phyloP scores from a whole-genome alignment of 2,797 vertebrate genomes.

The Onychomys arenicola region DNA sequence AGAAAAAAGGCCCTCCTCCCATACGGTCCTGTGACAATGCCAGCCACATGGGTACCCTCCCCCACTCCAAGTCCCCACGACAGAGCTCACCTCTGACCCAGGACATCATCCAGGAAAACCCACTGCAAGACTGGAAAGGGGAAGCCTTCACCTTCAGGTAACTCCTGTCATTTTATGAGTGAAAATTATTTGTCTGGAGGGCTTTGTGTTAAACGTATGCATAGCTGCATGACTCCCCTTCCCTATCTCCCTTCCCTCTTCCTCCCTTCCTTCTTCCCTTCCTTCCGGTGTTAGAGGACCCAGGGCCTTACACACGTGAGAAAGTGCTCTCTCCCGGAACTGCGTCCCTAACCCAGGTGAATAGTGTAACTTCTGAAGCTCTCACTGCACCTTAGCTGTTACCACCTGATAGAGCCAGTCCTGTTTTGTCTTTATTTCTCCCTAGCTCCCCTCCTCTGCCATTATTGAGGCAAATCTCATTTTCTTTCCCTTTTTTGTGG shows the following conservation, averaged over 20 bases:
- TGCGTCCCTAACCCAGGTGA: neutral
- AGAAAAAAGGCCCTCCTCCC: slow-evolving; percentile 90
- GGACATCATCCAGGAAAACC: slow-evolving; percentile 90
- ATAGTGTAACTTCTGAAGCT: neutral
- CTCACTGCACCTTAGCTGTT: neutral
- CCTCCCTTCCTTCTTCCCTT: neutral
- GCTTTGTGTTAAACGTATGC: neutral
- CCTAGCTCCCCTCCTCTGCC: neutral
- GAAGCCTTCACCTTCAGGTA: slow-evolving; percentile 89
- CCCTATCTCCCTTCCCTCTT: neutral
- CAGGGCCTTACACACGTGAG: neutral
- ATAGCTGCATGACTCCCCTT: neutral
- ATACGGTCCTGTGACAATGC: slow-evolving; percentile 87
- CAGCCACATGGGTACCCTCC: slow-evolving; percentile 84
- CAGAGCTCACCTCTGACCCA: slow-evolving; percentile 88
- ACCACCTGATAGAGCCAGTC: neutral
- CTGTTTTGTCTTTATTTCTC: neutral
- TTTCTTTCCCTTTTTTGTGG: too few species aligned
- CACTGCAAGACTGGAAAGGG: slow-evolving; percentile 81
- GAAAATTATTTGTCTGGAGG: neutral
- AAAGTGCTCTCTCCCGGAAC: neutral
- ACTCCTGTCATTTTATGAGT: slow-evolving; percentile 56
- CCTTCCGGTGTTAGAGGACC: neutral
- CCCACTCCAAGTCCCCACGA: slow-evolving; percentile 80
- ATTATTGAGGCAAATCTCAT: slow-evolving; percentile 34